phyloP scores from a whole-genome alignment of 2,888 invertebrate genomes.

The Patella ulyssiponensis region DNA sequence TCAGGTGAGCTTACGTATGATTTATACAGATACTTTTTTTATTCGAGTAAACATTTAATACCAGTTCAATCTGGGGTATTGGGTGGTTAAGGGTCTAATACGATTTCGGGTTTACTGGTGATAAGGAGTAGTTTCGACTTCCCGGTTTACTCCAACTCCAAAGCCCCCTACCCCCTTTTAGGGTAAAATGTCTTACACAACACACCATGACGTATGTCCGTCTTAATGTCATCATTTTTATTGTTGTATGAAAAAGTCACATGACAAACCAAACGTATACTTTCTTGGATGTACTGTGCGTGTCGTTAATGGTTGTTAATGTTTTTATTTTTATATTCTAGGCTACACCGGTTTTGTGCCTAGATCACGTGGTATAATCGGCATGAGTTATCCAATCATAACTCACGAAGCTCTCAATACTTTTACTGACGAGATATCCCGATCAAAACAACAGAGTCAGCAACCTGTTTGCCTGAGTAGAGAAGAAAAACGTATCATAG shows the following conservation, averaged over 20 bases:
- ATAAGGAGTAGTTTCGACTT: too few relatives aligned
- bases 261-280: background rate
- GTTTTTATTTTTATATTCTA: constrained; percentile 26
- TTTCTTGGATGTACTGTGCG: background rate
- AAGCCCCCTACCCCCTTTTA: too few relatives aligned
- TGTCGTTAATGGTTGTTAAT: background rate
- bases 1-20: constrained; percentile 49
- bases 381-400: constrained; percentile 64
- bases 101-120: too few relatives aligned
- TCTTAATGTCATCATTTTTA: too few relatives aligned
- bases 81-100: too few relatives aligned
- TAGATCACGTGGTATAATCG: constrained; percentile 54
- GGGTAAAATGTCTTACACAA: too few relatives aligned
- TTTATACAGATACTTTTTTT: too few relatives aligned
- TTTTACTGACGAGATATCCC: constrained; percentile 55
- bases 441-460: constrained; percentile 35
- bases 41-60: too few relatives aligned
- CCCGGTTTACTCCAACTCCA: too few relatives aligned
- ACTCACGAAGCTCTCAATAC: constrained; percentile 63
- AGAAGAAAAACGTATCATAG: constrained; percentile 28
- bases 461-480: constrained; percentile 46
- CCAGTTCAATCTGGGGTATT: too few relatives aligned
- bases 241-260: background rate
- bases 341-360: constrained; percentile 68
- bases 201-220: too few relatives aligned